phyloP scores from a whole-genome alignment of 2,113 vertebrate genomes.

The Prunella himalayana region DNA sequence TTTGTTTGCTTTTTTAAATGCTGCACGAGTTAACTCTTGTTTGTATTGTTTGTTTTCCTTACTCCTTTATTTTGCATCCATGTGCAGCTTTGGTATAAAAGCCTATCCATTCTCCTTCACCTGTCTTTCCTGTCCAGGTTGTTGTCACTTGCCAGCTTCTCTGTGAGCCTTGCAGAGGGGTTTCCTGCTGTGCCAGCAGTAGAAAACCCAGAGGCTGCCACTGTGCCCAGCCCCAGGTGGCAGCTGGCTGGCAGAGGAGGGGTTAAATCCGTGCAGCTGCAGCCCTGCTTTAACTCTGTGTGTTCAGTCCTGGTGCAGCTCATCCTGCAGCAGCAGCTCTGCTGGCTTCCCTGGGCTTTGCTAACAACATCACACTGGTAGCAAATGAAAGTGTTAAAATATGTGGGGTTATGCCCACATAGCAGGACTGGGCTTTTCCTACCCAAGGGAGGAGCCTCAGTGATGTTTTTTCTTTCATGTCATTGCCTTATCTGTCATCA shows the following conservation, averaged over 20 bases:
- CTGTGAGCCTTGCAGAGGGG: not conserved
- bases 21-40: not conserved
- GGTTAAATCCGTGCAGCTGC: not conserved
- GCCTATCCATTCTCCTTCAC: not conserved
- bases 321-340: not conserved
- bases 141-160: not conserved
- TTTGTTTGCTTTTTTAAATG: not conserved
- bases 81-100: not conserved
- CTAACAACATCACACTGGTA: fast-evolving
- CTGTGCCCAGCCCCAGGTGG: not conserved
- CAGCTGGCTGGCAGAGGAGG: not conserved
- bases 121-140: not conserved
- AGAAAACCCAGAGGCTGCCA: not conserved
- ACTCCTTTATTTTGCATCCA: not conserved
- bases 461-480: not conserved
- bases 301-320: not conserved
- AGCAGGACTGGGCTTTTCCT: not conserved
- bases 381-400: not conserved
- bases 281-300: not conserved
- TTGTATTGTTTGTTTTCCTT: not conserved
- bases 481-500: not conserved
- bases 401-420: fast-evolving
- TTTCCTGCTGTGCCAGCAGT: not conserved
- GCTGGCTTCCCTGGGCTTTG: not conserved
- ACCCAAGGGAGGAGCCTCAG: not conserved